Evolutionary conservation across 2,797 vertebrate species (phyloP).

Genomic region (Centroberyx gerrardi): DNA sequence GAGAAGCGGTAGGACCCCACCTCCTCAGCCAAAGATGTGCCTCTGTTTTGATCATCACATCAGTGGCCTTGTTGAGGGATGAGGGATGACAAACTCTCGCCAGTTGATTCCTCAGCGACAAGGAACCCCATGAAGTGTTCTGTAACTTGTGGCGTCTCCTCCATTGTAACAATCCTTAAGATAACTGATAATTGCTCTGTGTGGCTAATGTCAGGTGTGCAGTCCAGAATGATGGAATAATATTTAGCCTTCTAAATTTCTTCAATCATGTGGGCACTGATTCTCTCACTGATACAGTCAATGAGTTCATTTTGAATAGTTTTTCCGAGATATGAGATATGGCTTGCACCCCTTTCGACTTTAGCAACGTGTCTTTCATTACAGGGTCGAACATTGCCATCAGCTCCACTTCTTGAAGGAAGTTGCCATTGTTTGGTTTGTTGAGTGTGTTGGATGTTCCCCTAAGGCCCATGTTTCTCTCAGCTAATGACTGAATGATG

Average conservation of each 20-base stretch:
- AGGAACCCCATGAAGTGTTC: neutral
- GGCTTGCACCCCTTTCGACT: slow-evolving; percentile 38
- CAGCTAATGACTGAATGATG: slow-evolving; percentile 35
- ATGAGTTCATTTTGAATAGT: slow-evolving; percentile 44
- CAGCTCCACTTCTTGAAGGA: slow-evolving; percentile 18
- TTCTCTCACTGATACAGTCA: slow-evolving; percentile 31
- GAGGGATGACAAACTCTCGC: no score
- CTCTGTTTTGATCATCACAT: no score
- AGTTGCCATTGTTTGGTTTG: slow-evolving; percentile 28
- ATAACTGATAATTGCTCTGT: slow-evolving; percentile 37
- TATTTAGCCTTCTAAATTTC: slow-evolving; percentile 29
- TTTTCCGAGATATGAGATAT: slow-evolving; percentile 25
- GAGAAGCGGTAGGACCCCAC: no score
- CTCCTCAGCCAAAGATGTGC: no score
- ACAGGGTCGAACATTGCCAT: slow-evolving; percentile 35
- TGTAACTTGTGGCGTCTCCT: neutral
- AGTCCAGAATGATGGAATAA: slow-evolving; percentile 27
- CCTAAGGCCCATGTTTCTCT: slow-evolving; percentile 29
- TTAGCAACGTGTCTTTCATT: slow-evolving; percentile 37
- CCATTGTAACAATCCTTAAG: slow-evolving; percentile 5
- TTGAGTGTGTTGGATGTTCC: slow-evolving; percentile 17
- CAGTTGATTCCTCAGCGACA: neutral
- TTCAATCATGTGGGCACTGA: slow-evolving; percentile 5
- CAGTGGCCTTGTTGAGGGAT: no score
- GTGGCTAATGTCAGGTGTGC: slow-evolving; percentile 44